phyloP scores from a whole-genome alignment of 2,888 invertebrate genomes.

The Aphidoletes aphidimyza region DNA sequence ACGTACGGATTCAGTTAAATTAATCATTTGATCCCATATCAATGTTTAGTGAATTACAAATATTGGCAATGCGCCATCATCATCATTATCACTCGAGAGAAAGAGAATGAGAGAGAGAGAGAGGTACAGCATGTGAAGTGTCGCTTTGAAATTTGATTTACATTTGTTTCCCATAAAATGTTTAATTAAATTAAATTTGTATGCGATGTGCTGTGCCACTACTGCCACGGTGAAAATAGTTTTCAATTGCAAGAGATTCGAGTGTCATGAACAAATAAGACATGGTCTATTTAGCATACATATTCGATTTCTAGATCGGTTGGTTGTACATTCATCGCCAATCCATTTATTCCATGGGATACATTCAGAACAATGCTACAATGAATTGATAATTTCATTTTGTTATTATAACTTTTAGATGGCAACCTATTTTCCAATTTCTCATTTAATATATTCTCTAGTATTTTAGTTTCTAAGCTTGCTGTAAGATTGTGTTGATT shows the following conservation, averaged over 20 bases:
- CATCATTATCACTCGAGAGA: too few species aligned
- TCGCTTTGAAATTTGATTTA: background rate
- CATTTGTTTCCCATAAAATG: constrained; percentile 38
- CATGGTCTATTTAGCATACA: too few species aligned
- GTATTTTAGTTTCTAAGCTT: background rate
- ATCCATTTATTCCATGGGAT: too few species aligned
- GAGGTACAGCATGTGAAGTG: background rate
- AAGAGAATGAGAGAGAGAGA: too few species aligned
- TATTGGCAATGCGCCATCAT: constrained; percentile 11
- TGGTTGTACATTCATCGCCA: too few species aligned
- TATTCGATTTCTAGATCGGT: too few species aligned
- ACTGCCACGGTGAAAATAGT: background rate
- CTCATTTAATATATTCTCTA: too few species aligned
- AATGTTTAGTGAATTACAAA: background rate
- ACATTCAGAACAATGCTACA: background rate
- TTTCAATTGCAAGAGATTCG: too few species aligned
- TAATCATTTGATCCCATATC: background rate
- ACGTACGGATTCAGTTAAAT: background rate
- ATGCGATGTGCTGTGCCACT: background rate
- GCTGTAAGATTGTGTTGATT: background rate
- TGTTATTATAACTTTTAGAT: constrained; percentile 3
- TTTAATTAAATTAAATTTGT: constrained; percentile 42
- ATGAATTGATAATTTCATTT: background rate
- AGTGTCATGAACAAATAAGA: too few species aligned
- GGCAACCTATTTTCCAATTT: background rate